Percentiles rank a stretch among this genome's conserved stretches.
phyloP scores from a whole-genome alignment of 2,797 vertebrate genomes.

The Mastacembelus armatus region DNA sequence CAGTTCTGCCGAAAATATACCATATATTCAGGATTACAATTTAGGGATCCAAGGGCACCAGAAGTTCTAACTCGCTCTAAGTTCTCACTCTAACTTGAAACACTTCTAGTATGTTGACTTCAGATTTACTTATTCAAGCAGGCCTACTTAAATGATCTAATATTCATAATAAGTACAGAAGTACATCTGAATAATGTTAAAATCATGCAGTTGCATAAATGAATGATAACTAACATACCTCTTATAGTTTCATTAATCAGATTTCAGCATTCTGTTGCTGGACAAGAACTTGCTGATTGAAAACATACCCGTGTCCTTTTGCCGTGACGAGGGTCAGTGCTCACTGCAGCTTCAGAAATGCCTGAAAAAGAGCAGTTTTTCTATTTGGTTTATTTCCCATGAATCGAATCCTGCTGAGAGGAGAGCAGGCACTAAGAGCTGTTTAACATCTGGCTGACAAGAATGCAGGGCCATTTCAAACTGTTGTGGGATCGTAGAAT shows the following conservation, averaged over 20 bases:
- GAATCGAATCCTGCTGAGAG: constrained; percentile 6
- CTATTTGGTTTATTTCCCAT: constrained; percentile 20
- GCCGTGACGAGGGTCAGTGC: constrained; percentile 10
- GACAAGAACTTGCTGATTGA: constrained; percentile 4
- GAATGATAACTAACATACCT: no score
- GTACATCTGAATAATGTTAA: constrained; percentile 5
- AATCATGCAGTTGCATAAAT: neutral
- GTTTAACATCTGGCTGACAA: constrained; percentile 40
- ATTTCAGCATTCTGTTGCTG: neutral
- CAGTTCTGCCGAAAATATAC: neutral
- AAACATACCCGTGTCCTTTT: constrained; percentile 18
- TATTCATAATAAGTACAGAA: neutral
- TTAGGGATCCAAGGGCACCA: no score
- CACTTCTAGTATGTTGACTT: neutral
- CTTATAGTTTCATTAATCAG: constrained; percentile 17
- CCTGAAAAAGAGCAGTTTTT: constrained; percentile 28
- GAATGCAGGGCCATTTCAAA: constrained; percentile 2
- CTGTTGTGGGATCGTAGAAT: constrained; percentile 5
- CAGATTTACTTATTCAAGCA: neutral
- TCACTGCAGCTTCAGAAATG: constrained; percentile 18
- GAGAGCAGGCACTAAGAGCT: constrained; percentile 28
- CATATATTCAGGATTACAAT: neutral
- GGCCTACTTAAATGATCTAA: neutral
- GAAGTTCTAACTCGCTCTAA: no score
- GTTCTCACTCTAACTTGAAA: neutral